Conservation (phyloP, 2,797 vertebrate species). For the Gallinago solitaria region DNA sequence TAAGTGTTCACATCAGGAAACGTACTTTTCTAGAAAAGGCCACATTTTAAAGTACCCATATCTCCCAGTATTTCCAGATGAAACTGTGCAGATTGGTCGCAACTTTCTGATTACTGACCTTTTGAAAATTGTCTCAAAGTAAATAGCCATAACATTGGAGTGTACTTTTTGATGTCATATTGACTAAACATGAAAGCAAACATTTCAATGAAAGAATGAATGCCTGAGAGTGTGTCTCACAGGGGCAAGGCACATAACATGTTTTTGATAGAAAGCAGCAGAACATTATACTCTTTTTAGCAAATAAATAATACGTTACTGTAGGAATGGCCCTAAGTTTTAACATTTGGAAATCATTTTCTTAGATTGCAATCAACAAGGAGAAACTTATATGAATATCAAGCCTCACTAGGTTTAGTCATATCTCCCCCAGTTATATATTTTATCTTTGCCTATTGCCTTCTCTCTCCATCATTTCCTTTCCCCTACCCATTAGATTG, state of each 20-base stretch:
- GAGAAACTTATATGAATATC: background rate
- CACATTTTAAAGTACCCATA: background rate
- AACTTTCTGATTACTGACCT: background rate
- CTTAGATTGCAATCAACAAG: background rate
- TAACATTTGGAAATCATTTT: background rate
- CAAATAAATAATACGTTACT: background rate
- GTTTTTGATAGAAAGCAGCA: background rate
- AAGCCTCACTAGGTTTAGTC: background rate
- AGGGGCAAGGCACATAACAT: background rate
- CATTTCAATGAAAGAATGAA: background rate
- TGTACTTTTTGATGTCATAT: background rate
- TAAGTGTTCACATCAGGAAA: background rate
- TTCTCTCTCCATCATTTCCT: background rate
- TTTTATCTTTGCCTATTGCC: background rate
- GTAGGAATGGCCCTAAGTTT: background rate
- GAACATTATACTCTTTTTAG: background rate
- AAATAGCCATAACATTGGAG: background rate
- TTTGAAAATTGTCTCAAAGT: background rate
- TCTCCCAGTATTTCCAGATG: background rate
- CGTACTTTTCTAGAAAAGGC: background rate
- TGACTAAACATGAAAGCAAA: background rate
- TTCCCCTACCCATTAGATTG: background rate
- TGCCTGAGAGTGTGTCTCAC: background rate
- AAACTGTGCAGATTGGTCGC: background rate
- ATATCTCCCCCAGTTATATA: background rate